These are phyloP conservation scores for Laupala kohalensis DNA, from an alignment of 1,140 invertebrate genomes.

Conservation along the genomic window DNA sequence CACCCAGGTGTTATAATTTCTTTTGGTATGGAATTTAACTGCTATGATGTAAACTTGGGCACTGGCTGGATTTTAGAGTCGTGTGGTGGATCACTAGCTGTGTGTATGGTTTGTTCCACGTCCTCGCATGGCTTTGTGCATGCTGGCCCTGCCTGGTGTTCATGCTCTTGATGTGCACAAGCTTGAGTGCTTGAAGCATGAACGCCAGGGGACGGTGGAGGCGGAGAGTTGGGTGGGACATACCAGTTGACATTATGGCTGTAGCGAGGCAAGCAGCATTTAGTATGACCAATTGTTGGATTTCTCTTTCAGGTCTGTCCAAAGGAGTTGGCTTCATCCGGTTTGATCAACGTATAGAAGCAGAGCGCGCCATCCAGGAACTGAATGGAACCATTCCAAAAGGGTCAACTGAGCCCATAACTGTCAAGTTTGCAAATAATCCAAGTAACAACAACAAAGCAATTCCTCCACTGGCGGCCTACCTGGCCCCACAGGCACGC, in stretches of 20 bases:
- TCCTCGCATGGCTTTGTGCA: background rate
- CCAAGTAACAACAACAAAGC: conserved; percentile 89
- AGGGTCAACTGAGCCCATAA: conserved; percentile 91
- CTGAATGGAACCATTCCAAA: conserved; percentile 94
- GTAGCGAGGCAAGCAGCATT: background rate
- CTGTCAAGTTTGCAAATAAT: conserved; percentile 99
- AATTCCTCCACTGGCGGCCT: conserved; percentile 81
- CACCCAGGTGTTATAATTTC: background rate
- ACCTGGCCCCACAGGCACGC: conserved; percentile 68
- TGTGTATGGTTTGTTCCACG: background rate
- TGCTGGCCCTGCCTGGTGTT: conserved; percentile 5
- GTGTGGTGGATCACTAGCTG: background rate
- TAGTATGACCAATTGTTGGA: background rate
- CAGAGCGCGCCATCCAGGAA: conserved; percentile 94
- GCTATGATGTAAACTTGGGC: background rate
- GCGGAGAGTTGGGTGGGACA: background rate
- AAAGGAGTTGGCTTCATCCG: conserved; percentile 99
- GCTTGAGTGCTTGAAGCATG: background rate
- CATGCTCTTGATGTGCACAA: background rate
- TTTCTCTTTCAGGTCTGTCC: conserved; percentile 61
- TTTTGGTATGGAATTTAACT: background rate
- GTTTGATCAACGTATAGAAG: conserved; percentile 94
- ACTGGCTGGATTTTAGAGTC: background rate
- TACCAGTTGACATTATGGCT: background rate
- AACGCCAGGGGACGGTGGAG: background rate